Conservation (phyloP, 2,888 invertebrate genomes). For the Pollenia angustigena region DNA sequence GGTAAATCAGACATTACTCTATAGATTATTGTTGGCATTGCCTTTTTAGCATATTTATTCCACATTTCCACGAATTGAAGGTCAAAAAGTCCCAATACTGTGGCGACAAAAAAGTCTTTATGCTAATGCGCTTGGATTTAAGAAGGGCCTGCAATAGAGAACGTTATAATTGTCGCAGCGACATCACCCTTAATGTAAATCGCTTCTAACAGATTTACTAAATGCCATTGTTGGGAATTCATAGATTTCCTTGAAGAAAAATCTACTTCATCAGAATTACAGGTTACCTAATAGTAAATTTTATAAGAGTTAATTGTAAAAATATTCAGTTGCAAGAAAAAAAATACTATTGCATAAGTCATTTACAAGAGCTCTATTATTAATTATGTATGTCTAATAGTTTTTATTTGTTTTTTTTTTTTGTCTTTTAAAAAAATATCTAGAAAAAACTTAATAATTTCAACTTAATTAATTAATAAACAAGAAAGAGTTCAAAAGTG, state of each 20-base stretch:
- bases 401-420: background rate
- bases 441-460: constrained; percentile 28
- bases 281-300: background rate
- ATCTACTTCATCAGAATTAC: background rate
- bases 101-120: too few species aligned
- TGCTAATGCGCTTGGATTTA: too few species aligned
- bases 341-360: constrained; percentile 45
- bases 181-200: too few species aligned
- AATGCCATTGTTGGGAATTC: too few species aligned
- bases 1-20: too few species aligned
- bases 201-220: too few species aligned
- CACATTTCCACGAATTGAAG: too few species aligned
- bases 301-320: background rate
- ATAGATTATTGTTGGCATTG: too few species aligned
- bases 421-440: background rate
- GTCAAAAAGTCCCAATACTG: too few species aligned
- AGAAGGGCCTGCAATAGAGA: too few species aligned
- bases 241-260: background rate
- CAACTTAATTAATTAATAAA: constrained; percentile 55
- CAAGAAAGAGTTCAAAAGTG: constrained; percentile 58
- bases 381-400: constrained; percentile 46
- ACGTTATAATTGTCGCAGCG: too few species aligned
- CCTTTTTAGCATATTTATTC: too few species aligned
- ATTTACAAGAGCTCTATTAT: constrained; percentile 43
- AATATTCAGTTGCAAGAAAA: constrained; percentile 18